Percentiles rank a stretch among this genome's conserved stretches.
Conservation (phyloP, 1,140 invertebrate genomes). For the Holcopasites calliopsidis region DNA sequence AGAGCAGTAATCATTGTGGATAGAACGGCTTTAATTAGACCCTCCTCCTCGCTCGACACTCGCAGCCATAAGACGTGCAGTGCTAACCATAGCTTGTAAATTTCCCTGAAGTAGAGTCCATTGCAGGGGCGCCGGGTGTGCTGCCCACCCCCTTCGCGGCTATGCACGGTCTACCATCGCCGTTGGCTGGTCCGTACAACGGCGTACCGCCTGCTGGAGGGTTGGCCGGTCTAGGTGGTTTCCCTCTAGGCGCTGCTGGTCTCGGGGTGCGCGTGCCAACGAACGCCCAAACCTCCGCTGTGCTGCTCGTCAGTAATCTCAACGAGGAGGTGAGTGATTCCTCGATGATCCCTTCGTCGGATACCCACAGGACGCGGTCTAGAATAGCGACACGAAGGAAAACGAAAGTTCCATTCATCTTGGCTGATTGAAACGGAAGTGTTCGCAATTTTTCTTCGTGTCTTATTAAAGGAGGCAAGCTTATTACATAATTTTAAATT, state of each 20-base stretch:
- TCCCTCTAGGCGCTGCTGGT: conserved; percentile 84
- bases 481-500: conserved; percentile 15
- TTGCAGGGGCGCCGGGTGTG: conserved; percentile 87
- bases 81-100: conserved; percentile 63
- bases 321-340: conserved; percentile 91
- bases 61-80: too few relatives aligned
- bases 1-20: too few relatives aligned
- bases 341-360: too few relatives aligned
- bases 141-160: conserved; percentile 90
- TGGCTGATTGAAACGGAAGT: too few relatives aligned
- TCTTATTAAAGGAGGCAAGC: not conserved
- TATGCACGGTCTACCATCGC: conserved; percentile 86
- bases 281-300: conserved; percentile 87
- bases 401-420: not conserved
- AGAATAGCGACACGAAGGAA: conserved; percentile 29
- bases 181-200: conserved; percentile 85
- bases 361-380: not conserved
- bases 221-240: conserved; percentile 86
- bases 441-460: conserved; percentile 34
- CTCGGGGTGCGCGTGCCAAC: conserved; percentile 81
- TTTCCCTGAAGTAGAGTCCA: conserved; percentile 78
- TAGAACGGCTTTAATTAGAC: too few relatives aligned
- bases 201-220: conserved; percentile 85
- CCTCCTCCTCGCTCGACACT: too few relatives aligned
- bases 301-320: conserved; percentile 93